Conservation (phyloP, 2,113 vertebrate genomes). For the Clarias batrachus region DNA sequence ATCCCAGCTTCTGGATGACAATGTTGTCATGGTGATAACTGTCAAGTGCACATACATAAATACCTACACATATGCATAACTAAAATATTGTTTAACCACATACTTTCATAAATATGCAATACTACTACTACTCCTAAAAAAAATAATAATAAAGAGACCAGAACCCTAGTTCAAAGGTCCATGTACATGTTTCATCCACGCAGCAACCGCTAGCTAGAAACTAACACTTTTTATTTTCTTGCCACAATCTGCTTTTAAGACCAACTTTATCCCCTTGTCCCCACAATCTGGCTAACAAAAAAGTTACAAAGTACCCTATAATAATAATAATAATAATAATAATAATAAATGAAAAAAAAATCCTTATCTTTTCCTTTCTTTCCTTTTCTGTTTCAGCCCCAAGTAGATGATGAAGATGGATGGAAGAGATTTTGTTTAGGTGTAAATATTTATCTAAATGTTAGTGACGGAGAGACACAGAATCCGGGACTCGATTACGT, state of each 20-base stretch:
- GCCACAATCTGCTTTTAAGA: not conserved
- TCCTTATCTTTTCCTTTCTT: not conserved
- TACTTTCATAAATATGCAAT: not conserved
- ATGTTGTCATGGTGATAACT: constrained; percentile 81
- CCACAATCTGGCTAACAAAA: not conserved
- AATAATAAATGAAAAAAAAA: too few species aligned
- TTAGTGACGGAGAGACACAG: constrained; percentile 59
- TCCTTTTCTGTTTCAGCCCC: constrained; percentile 73
- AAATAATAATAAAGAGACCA: not conserved
- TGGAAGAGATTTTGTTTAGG: constrained; percentile 96
- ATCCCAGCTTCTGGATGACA: constrained; percentile 86
- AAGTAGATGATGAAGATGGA: constrained; percentile 85
- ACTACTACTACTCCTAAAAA: not conserved
- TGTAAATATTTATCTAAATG: constrained; percentile 75
- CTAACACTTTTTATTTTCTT: not conserved
- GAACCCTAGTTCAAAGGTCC: not conserved
- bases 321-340: not conserved
- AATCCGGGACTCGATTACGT: constrained; percentile 83
- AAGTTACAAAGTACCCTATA: not conserved
- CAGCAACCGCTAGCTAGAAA: not conserved
- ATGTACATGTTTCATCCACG: not conserved
- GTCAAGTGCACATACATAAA: not conserved
- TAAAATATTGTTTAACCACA: not conserved
- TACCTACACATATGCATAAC: not conserved
- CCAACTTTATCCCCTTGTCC: not conserved